Evolutionary conservation across 2,888 invertebrate genomes (phyloP).

Genomic region (Lampropteryx suffumata): DNA sequence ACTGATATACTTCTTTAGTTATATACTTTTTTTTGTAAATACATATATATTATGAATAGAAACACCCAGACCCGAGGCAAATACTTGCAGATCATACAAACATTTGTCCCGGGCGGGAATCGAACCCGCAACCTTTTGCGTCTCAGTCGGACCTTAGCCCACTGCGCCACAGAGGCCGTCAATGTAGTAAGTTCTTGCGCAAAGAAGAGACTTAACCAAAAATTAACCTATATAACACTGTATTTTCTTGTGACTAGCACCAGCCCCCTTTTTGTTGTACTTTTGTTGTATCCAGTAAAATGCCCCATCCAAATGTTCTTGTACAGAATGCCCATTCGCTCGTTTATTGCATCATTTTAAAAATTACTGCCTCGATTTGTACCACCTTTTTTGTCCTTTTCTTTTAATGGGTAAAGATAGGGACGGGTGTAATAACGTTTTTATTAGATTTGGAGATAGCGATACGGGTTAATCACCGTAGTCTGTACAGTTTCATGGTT

Average conservation of each 20-base stretch:
- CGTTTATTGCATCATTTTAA: conserved; percentile 33
- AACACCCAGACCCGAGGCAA: too few relatives aligned
- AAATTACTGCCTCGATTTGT: conserved; percentile 29
- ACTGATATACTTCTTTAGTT: too few relatives aligned
- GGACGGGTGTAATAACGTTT: conserved; percentile 13
- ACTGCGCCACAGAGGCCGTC: too few relatives aligned
- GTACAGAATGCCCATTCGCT: conserved; percentile 20
- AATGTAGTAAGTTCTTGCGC: too few relatives aligned
- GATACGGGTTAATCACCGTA: conserved; percentile 7
- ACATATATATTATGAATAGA: too few relatives aligned
- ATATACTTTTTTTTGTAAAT: too few relatives aligned
- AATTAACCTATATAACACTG: too few relatives aligned
- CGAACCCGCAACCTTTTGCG: too few relatives aligned
- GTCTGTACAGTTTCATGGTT: conserved; percentile 11
- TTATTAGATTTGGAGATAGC: conserved; percentile 15
- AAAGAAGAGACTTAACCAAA: too few relatives aligned
- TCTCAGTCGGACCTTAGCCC: too few relatives aligned
- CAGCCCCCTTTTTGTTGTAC: conserved; percentile 1
- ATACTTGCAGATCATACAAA: too few relatives aligned
- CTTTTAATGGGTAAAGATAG: conserved; percentile 18
- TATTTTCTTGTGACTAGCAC: not conserved
- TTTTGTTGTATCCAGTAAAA: conserved; percentile 11
- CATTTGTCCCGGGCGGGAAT: too few relatives aligned
- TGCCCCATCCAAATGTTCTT: conserved; percentile 16
- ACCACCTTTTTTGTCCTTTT: conserved; percentile 21